Evolutionary conservation across 2,888 invertebrate genomes (phyloP).

Genomic region (Drosophila maculinotata): DNA sequence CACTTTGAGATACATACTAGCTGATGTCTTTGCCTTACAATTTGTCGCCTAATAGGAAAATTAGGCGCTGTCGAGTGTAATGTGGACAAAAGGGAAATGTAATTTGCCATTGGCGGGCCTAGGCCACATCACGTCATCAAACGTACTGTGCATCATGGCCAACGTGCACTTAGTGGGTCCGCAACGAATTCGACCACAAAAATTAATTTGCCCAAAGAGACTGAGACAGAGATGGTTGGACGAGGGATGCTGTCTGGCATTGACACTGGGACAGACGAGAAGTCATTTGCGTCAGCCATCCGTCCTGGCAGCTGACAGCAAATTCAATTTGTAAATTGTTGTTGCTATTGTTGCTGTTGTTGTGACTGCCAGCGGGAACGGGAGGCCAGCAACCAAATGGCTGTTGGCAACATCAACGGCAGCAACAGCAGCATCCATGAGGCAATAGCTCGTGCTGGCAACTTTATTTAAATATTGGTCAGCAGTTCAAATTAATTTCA

Average conservation of each 20-base stretch:
- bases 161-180: conserved; percentile 57
- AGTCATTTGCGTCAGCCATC: conserved; percentile 78
- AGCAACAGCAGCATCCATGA: conserved; percentile 32
- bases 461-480: conserved; percentile 35
- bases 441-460: conserved; percentile 15
- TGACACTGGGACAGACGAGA: conserved; percentile 36
- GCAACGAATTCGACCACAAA: conserved; percentile 63
- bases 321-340: conserved; percentile 73
- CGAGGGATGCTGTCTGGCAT: conserved; percentile 15
- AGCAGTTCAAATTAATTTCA: conserved; percentile 25
- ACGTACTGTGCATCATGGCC: conserved; percentile 42
- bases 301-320: conserved; percentile 74
- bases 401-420: conserved; percentile 48
- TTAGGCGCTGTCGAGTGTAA: conserved; percentile 49
- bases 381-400: conserved; percentile 51
- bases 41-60: conserved; percentile 58
- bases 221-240: conserved; percentile 30
- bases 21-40: conserved; percentile 36
- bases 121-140: conserved; percentile 49
- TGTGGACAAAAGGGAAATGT: conserved; percentile 43
- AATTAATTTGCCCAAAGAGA: conserved; percentile 56
- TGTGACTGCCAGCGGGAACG: conserved; percentile 9
- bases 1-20: conserved; percentile 10
- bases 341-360: conserved; percentile 41
- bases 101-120: conserved; percentile 41